A percentile compares a stretch with the other conserved stretches of the same genome.
phyloP scores from a whole-genome alignment of 1,140 invertebrate genomes.

The Archegozetes longisetosus region DNA sequence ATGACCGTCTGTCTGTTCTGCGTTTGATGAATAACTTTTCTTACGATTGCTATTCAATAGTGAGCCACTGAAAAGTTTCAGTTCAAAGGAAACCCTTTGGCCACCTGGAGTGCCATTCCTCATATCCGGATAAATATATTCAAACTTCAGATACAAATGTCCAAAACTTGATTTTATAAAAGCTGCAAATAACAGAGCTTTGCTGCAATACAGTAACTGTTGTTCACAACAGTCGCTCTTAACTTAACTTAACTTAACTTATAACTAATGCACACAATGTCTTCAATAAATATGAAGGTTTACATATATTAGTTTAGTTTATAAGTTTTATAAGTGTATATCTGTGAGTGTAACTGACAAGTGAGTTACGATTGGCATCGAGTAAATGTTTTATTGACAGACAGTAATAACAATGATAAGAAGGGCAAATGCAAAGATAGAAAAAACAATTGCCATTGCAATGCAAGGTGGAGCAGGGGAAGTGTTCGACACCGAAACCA shows the following conservation, averaged over 20 bases:
- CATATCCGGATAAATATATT: neutral
- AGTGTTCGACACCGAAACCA: neutral
- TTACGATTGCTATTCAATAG: neutral
- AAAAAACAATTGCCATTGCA: conserved; percentile 1
- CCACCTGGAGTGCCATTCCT: neutral
- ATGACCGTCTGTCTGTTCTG: neutral
- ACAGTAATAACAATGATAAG: neutral
- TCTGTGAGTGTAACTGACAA: no score
- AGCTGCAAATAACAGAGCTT: no score
- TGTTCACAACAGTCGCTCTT: neutral
- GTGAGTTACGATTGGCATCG: neutral
- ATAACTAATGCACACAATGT: neutral
- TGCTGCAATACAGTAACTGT: no score
- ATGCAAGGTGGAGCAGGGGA: neutral
- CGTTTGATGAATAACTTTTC: neutral
- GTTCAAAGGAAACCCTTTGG: neutral
- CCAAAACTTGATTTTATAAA: no score
- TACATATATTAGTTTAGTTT: no score
- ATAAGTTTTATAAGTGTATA: no score
- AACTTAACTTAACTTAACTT: neutral
- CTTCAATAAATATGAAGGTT: no score
- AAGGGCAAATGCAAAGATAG: neutral
- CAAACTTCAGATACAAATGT: no score
- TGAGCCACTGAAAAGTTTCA: neutral
- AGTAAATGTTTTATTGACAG: neutral